Base-by-base conservation (phyloP, 2,797 vertebrate species). In the Amblyopsis hoosieri region DNA sequence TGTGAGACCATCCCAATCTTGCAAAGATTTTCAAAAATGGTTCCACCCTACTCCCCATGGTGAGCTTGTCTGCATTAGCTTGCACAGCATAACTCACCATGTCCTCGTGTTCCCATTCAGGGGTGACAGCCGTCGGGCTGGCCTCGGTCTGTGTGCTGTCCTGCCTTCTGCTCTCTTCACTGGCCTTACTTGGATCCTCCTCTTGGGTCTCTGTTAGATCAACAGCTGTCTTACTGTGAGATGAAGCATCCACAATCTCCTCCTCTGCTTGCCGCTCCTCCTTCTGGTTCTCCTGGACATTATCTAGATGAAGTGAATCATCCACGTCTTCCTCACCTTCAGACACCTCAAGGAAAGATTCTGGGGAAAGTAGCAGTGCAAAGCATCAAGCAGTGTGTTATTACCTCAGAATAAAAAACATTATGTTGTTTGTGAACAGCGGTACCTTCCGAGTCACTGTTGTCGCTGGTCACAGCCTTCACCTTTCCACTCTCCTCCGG, bases 301-400 rank as follows among this genome's bases (percentile, higher is more conserved):
- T 56, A 42, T 50, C 58, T 63, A 89, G 70, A 82, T 90, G 84
- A 33, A 72, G 53, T 1, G 80, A 89, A 51, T 80, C 90, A 84
- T 92, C 90, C 81, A 66, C 70, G 67, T 83, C 77, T 83, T 82
- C 85, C 55, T 87, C 68, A 1, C n/a, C 54, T 55, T 89, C 89
- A 33, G 91, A 92, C 45, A 99, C 96, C 79, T 98, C 95, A 29
- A 98, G 85, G 78, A 99, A 98, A 75, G 95, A 95, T 72, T 93
- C 96, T 98, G 78, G 12, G 31, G 54, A 65, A 53, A 79, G 1
- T 66, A 2, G 29, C 0, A 53, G 8, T 53, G 3, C 3, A 52
- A 10, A 58, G 3, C 3, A 12, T 3, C 4, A 6, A 55, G 37
- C n/a, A 1, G 1, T 12, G 19, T 10, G 14, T 12, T 19, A 55